Evolutionary conservation across 2,888 invertebrate species (phyloP).

Genomic region (Sphaeridia pumilis): DNA sequence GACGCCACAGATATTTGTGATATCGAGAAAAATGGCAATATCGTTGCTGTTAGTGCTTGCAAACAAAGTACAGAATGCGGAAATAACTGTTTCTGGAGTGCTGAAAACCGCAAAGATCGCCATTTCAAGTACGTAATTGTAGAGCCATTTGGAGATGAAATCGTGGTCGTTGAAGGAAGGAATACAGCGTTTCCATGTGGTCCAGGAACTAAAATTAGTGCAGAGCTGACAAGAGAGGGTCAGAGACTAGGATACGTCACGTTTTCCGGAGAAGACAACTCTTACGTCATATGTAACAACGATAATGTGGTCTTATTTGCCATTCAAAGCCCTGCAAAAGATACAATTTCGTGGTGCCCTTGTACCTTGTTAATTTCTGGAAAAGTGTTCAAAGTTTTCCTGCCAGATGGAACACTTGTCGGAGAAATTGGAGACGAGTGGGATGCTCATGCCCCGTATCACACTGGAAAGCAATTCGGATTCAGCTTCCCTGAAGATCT

Average conservation of each 20-base stretch:
- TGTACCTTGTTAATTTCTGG: slow-evolving; percentile 2
- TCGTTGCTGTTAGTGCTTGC: slow-evolving; percentile 12
- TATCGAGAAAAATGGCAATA: slow-evolving; percentile 6
- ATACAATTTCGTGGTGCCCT: neutral
- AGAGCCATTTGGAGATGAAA: slow-evolving; percentile 15
- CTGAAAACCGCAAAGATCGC: slow-evolving; percentile 1
- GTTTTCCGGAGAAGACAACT: slow-evolving; percentile 3
- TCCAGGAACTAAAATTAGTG: neutral
- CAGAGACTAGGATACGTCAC: neutral
- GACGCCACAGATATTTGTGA: slow-evolving; percentile 14
- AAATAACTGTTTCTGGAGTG: slow-evolving; percentile 5
- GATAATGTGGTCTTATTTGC: slow-evolving; percentile 3
- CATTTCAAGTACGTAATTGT: slow-evolving; percentile 14
- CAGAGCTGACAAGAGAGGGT: slow-evolving; percentile 2
- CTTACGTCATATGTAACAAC: slow-evolving; percentile 2
- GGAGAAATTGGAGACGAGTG: slow-evolving; percentile 7
- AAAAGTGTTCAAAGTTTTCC: slow-evolving; percentile 1
- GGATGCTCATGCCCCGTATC: slow-evolving; percentile 4
- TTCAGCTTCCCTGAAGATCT: slow-evolving; percentile 9
- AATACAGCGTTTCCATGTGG: slow-evolving; percentile 1
- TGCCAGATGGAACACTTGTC: slow-evolving; percentile 2
- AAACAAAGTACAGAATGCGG: slow-evolving; percentile 12
- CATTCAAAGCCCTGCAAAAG: neutral
- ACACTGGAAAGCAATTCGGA: slow-evolving; percentile 3
- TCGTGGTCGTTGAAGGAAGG: slow-evolving; percentile 9